Evolutionary conservation across 2,113 vertebrate species (phyloP).

Genomic region (Perca flavescens): DNA sequence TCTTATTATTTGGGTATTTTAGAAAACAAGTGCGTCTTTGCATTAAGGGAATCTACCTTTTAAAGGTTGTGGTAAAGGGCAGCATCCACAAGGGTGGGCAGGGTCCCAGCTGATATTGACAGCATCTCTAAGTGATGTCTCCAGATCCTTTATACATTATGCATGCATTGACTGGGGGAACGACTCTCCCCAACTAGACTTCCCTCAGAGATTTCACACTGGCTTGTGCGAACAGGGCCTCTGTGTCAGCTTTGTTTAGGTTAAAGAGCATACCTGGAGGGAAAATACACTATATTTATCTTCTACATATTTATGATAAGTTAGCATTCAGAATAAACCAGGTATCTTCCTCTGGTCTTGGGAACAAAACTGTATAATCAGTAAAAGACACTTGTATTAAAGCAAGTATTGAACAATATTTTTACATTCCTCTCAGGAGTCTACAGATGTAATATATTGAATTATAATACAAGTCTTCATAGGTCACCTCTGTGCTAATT

Average conservation of each 20-base stretch:
- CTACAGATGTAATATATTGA: slow-evolving; percentile 16
- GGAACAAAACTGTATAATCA: slow-evolving; percentile 21
- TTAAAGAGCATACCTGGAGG: slow-evolving; percentile 58
- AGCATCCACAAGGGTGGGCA: slow-evolving; percentile 71
- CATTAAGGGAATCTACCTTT: slow-evolving; percentile 73
- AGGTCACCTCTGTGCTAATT: slow-evolving; percentile 73
- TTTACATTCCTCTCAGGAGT: slow-evolving; percentile 21
- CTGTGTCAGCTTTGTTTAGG: slow-evolving; percentile 65
- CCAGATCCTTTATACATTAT: slow-evolving; percentile 82
- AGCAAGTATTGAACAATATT: slow-evolving; percentile 23
- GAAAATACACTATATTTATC: slow-evolving; percentile 52
- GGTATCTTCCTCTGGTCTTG: not conserved
- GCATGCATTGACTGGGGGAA: slow-evolving; percentile 70
- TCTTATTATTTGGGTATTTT: slow-evolving; percentile 52
- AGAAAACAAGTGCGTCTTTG: slow-evolving; percentile 54
- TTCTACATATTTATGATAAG: slow-evolving; percentile 55
- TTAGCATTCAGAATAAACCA: slow-evolving; percentile 35
- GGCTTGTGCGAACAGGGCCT: slow-evolving; percentile 39
- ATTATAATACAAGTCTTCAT: slow-evolving; percentile 42
- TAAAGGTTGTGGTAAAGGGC: slow-evolving; percentile 82
- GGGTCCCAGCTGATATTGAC: slow-evolving; percentile 77
- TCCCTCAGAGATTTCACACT: slow-evolving; percentile 69
- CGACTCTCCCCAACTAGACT: slow-evolving; percentile 65
- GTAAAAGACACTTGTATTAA: not conserved
- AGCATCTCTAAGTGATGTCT: slow-evolving; percentile 83